Evolutionary conservation across 2,888 invertebrate genomes (phyloP).

Genomic region (Sarcophaga subvicina): DNA sequence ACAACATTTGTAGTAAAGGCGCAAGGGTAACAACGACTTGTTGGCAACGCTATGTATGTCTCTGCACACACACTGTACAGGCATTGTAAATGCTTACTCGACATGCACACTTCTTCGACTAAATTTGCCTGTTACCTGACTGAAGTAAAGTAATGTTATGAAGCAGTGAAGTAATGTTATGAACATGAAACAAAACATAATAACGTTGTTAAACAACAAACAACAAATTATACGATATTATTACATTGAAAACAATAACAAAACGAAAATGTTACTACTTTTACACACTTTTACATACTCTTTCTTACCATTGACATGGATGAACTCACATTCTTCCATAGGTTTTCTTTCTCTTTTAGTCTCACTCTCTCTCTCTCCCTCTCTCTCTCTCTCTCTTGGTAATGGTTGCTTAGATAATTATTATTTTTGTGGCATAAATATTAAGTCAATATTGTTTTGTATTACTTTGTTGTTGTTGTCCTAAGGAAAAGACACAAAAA

Average conservation of each 20-base stretch:
- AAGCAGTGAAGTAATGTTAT: conserved; percentile 33
- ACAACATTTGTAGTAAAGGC: conserved; percentile 23
- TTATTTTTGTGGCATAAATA: conserved; percentile 52
- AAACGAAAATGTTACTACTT: not conserved
- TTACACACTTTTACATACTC: conserved; percentile 15
- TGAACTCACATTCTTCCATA: too few relatives aligned
- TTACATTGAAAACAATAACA: not conserved
- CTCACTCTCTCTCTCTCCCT: conserved; percentile 11
- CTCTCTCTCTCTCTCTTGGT: not conserved
- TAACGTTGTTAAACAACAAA: conserved; percentile 22
- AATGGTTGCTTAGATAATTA: conserved; percentile 54
- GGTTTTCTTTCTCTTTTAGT: not conserved
- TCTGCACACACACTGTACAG: not conserved
- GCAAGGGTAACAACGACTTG: conserved; percentile 33
- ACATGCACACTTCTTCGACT: not conserved
- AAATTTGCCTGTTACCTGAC: conserved; percentile 34
- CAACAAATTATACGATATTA: conserved; percentile 1
- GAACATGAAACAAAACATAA: not conserved
- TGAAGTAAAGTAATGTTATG: conserved; percentile 37
- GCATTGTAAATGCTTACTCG: not conserved
- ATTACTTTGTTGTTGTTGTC: not conserved
- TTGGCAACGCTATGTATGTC: conserved; percentile 38
- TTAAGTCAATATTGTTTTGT: conserved; percentile 54
- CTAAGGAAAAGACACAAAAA: not conserved
- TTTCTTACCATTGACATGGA: too few relatives aligned